These are phyloP conservation scores for Amorpha juglandis DNA, from an alignment of 2,888 invertebrate species.

Conservation along the genomic window DNA sequence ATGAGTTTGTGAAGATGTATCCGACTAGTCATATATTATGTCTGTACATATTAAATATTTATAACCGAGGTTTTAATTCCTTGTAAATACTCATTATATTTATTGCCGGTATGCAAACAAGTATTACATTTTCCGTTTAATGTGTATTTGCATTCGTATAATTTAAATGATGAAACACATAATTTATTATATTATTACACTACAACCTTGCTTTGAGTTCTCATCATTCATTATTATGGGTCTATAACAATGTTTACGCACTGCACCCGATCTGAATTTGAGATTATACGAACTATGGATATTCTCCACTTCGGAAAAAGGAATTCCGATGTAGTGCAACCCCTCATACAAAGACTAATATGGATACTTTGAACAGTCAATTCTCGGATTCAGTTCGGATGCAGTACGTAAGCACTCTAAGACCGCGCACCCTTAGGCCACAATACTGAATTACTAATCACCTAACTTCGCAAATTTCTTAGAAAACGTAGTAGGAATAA, in stretches of 20 bases:
- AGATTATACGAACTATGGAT: no score
- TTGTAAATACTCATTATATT: background rate
- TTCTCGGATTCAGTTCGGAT: no score
- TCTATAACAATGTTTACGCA: no score
- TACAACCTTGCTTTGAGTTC: background rate
- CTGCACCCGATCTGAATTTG: no score
- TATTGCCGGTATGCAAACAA: constrained; percentile 2
- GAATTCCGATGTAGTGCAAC: no score
- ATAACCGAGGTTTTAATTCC: constrained; percentile 3
- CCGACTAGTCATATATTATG: constrained; percentile 4
- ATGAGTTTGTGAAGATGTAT: constrained; percentile 1
- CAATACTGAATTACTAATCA: background rate
- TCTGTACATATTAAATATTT: constrained; percentile 7
- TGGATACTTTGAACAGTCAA: no score
- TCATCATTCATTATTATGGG: no score
- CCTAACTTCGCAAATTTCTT: background rate
- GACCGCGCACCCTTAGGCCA: no score
- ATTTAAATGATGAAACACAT: background rate
- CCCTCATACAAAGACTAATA: no score
- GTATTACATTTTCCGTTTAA: background rate
- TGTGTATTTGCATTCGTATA: background rate
- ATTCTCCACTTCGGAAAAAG: no score
- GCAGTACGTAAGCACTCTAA: no score
- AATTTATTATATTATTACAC: background rate
- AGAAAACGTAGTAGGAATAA: background rate